Percentiles rank a stretch among this genome's conserved stretches.
Evolutionary conservation across 2,797 vertebrate genomes (phyloP).

Genomic region (Apogon hyalosoma): DNA sequence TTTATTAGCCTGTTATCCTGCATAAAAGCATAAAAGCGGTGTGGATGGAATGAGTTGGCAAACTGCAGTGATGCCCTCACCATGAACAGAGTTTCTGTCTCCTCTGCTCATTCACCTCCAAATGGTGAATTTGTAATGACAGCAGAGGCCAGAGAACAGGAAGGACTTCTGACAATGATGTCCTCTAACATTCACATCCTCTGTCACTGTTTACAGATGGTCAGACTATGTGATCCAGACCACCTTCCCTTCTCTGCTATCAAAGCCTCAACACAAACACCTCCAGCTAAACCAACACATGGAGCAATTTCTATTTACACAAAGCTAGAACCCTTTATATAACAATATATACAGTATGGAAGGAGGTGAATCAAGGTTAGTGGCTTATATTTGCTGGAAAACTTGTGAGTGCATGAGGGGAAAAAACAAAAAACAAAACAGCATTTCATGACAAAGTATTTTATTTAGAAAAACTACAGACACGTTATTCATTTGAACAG

Average conservation of each 20-base stretch:
- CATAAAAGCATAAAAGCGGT: conserved; percentile 12
- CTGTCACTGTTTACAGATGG: conserved; percentile 54
- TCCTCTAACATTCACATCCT: conserved; percentile 65
- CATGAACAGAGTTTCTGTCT: conserved; percentile 32
- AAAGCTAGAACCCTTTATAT: background rate
- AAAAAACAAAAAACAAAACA: conserved; percentile 9
- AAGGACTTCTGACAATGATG: conserved; percentile 64
- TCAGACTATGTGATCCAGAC: conserved; percentile 34
- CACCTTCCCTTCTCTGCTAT: conserved; percentile 25
- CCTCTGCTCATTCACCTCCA: conserved; percentile 51
- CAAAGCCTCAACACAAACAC: conserved; percentile 7
- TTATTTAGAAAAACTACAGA: conserved; percentile 31
- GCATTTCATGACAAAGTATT: background rate
- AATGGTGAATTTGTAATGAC: conserved; percentile 60
- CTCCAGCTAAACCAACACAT: background rate
- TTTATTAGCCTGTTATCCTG: conserved; percentile 18
- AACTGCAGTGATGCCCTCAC: conserved; percentile 41
- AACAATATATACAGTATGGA: background rate
- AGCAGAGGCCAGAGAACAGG: conserved; percentile 59
- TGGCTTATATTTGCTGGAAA: conserved; percentile 11
- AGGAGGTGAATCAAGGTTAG: background rate
- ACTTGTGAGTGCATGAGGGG: background rate
- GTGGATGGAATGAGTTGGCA: conserved; percentile 41
- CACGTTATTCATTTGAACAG: background rate
- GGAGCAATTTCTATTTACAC: background rate